A percentile compares a stretch with the other conserved stretches of the same genome.
Conservation (phyloP, 2,888 invertebrate species). For the Cheilosia pagana region DNA sequence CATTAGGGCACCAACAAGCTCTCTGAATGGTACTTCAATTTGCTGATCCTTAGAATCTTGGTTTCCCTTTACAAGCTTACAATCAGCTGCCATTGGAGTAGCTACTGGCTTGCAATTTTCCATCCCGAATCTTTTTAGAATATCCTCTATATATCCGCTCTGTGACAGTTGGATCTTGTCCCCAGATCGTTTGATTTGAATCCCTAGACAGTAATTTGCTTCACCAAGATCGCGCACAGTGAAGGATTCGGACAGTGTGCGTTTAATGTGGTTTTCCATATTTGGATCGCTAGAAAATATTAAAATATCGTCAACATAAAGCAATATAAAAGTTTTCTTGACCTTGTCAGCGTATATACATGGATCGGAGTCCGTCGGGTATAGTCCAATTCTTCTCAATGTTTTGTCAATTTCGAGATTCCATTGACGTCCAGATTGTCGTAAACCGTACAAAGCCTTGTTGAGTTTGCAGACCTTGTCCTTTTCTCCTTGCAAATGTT, state of each 20-base stretch:
- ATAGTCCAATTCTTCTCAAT: constrained; percentile 64
- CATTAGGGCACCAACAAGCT: constrained; percentile 12
- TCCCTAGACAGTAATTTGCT: constrained; percentile 58
- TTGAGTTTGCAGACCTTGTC: constrained; percentile 69
- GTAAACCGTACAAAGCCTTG: constrained; percentile 73
- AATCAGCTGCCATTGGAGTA: constrained; percentile 54
- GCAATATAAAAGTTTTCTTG: constrained; percentile 21
- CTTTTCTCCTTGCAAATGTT: constrained; percentile 6
- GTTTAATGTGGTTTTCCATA: background rate
- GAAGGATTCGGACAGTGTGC: constrained; percentile 24
- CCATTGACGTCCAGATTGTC: constrained; percentile 75
- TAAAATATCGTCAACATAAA: constrained; percentile 32
- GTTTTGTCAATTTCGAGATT: constrained; percentile 71
- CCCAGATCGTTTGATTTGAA: constrained; percentile 44
- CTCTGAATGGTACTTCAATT: constrained; percentile 12
- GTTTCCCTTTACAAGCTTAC: constrained; percentile 21
- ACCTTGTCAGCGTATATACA: constrained; percentile 62
- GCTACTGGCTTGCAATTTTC: constrained; percentile 59
- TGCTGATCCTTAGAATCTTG: constrained; percentile 5
- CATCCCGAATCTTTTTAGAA: constrained; percentile 69
- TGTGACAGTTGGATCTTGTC: constrained; percentile 56
- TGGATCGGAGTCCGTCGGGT: constrained; percentile 64
- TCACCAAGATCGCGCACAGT: constrained; percentile 62
- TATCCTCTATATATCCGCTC: constrained; percentile 64
- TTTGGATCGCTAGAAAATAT: constrained; percentile 8